Evolutionary conservation across 2,113 vertebrate species (phyloP), one percentile per base, ranked within the genome.

Genomic region (Pteropus alecto): DNA sequence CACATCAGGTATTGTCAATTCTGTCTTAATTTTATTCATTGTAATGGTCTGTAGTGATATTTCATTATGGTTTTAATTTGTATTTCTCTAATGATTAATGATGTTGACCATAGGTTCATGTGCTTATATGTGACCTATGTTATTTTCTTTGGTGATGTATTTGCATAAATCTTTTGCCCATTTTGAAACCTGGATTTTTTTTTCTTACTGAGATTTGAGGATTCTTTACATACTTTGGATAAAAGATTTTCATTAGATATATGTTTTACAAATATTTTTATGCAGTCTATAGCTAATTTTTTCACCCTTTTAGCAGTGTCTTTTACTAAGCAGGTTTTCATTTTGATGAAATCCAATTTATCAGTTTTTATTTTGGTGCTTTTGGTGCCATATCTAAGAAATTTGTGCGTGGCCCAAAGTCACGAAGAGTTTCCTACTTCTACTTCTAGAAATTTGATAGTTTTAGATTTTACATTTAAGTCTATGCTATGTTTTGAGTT

Each of bases 261-360:
- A 38, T 74, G 16, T 38, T 87, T 89, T 94, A 12, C 28, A 84
- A 79, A 90, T 90, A 79, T 74, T 92, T 95, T 87, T 9, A 68
- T 93, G 48, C 92, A 76, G 38, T 56, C 67, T 94, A 22, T 5
- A 41, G 6, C 0, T 65, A 74, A 58, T 41, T 15, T 95, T 94
- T 89, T 79, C 46, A 90, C 67, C 79, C 33, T 85, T 33, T 60
- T 54, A 93, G 11, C 28, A 76, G 2, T 33, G 7, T 87, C 43
- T 87, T 90, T 84, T 74, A 46, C 18, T 90, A 79, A 94, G 30
- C 35, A 38, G 15, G 12, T 74, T 92, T 95, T 93, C 11, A 79
- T 35, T 84, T 68, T 89, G 5, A 71, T 71, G 24, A 95, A 87
- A 67, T 84, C 3, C 12, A 87, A 43, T 43, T 48, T 43, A 30